Evolutionary conservation across 2,888 invertebrate species (phyloP), one percentile per base, ranked within the genome.

Genomic region (Drosophila ezoana): DNA sequence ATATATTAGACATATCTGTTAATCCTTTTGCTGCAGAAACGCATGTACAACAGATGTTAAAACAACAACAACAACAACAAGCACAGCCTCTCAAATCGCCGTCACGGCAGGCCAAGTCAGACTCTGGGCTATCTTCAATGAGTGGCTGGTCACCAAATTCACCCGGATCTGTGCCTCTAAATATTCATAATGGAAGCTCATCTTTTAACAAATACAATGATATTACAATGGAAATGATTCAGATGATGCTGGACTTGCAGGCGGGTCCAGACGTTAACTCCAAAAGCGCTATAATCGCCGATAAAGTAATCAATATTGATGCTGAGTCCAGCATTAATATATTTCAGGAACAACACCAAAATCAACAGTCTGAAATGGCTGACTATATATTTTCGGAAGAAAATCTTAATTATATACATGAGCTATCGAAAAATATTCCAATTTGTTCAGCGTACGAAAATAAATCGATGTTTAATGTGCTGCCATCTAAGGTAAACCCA

Each of bases 121-220:
- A 97, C 91, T 97, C 97, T 0, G 97, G 97, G 0, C 92, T 97
- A 53, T 97, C 97, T 0, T 97, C 97, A 6, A 96, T 97, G 95
- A 97, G 96, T 89, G 96, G 97, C 4, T 96, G 97, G 92, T 96
- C 97, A 35, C 97, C 97, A 4, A 95, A 96, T 28, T 97, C 96
- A 0, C 96, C 96, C 0, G 32, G 71, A 4, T 18, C 45, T 6
- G 35, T 41, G 14, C 35, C 49, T 10, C 23, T 53, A 6, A 59
- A 51, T 11, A 48, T 44, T 13, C 52, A 58, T n/a, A 70, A 65
- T 16, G 57, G 13, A 86, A 76, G 68, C 71, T 64, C 2, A 73
- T 75, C 37, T 38, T 28, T 72, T 3, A 53, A 43, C 14, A 84
- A 87, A 45, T 70, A 73, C 33, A 63, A 78, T 32, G 76, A 78